Conservation (phyloP, 1,140 invertebrate genomes). For the Hylyphantes graminicola region DNA sequence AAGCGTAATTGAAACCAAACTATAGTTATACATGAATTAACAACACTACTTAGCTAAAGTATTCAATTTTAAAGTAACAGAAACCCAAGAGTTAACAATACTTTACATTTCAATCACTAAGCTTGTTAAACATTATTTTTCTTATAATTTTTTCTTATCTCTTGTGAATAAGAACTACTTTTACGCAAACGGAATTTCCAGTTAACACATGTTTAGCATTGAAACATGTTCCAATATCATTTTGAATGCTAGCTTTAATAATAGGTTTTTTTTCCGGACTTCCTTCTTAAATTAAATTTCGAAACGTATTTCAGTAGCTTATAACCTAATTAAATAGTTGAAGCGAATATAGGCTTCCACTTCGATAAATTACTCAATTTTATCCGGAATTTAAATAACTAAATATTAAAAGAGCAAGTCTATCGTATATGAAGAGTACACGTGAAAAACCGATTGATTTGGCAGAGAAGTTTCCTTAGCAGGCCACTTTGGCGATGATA, state of each 20-base stretch:
- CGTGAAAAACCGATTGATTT: no score
- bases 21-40: no score
- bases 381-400: no score
- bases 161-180: not conserved
- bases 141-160: not conserved
- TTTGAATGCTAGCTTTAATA: slow-evolving; percentile 6
- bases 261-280: not conserved
- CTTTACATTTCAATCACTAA: not conserved
- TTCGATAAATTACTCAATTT: no score
- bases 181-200: not conserved
- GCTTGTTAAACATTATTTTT: not conserved
- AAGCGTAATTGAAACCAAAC: no score
- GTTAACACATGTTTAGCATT: not conserved
- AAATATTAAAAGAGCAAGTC: no score
- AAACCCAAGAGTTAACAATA: not conserved
- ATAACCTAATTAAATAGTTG: not conserved
- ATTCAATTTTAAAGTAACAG: no score
- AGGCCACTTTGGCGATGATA: no score
- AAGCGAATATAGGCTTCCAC: no score
- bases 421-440: no score
- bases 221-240: not conserved
- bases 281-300: not conserved
- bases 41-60: no score
- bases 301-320: not conserved
- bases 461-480: no score